A percentile compares a stretch with the other conserved stretches of the same genome.
Evolutionary conservation across 2,113 vertebrate species (phyloP).

Genomic region (Aegithalos caudatus): DNA sequence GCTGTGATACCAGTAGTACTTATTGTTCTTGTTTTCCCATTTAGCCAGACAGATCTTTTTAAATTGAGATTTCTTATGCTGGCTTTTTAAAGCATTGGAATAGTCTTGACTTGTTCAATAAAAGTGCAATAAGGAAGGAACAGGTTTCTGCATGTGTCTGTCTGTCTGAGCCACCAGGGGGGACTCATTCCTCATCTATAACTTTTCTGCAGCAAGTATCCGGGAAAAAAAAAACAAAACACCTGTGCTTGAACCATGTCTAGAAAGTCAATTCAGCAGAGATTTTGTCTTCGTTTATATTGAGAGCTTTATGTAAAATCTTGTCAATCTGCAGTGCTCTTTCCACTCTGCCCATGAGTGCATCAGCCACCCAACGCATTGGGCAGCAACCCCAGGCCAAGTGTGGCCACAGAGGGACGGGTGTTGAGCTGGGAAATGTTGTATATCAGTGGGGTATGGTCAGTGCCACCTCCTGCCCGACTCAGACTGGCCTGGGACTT

Average conservation of each 20-base stretch:
- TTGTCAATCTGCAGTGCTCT: not conserved
- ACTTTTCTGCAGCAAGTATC: not conserved
- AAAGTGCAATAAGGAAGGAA: not conserved
- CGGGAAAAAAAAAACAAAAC: not conserved
- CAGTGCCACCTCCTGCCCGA: not conserved
- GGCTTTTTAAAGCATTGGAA: not conserved
- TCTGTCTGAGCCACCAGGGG: conserved; percentile 42
- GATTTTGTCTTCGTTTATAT: not conserved
- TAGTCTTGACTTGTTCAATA: not conserved
- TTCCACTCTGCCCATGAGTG: not conserved
- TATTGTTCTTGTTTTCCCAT: not conserved
- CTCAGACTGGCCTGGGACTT: not conserved
- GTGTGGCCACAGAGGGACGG: fast-evolving
- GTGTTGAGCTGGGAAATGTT: fast-evolving
- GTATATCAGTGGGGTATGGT: fast-evolving
- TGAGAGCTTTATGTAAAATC: not conserved
- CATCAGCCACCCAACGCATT: fast-evolving
- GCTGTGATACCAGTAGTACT: not conserved
- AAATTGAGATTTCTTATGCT: fast-evolving
- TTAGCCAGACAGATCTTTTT: not conserved
- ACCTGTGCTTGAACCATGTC: not conserved
- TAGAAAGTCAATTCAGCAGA: not conserved
- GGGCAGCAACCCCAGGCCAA: not conserved
- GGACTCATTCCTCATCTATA: conserved; percentile 40
- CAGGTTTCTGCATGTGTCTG: not conserved